phyloP scores from a whole-genome alignment of 1,140 invertebrate genomes.

The Pogonognathellus flavescens region DNA sequence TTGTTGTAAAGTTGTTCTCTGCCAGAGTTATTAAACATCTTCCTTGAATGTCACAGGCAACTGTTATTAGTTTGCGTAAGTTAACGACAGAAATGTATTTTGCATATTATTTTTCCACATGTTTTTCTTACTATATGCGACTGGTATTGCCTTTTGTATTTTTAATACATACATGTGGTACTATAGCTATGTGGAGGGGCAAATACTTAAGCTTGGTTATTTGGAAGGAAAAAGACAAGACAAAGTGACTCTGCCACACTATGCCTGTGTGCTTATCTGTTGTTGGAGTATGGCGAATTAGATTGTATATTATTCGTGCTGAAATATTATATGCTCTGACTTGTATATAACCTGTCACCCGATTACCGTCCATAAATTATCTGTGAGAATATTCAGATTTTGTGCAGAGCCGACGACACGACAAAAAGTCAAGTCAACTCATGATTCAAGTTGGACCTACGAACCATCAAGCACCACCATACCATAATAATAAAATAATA shows the following conservation, averaged over 20 bases:
- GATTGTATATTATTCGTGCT: not conserved
- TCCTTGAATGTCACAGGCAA: too few relatives aligned
- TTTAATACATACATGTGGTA: not conserved
- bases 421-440: not conserved
- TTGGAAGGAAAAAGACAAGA: not conserved
- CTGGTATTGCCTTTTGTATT: too few relatives aligned
- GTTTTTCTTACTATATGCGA: too few relatives aligned
- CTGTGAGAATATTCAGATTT: conserved; percentile 3
- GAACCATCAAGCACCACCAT: too few relatives aligned
- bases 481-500: too few relatives aligned
- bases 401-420: not conserved
- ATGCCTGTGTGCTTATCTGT: not conserved
- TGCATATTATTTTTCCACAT: too few relatives aligned
- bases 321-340: conserved; percentile 3
- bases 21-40: too few relatives aligned
- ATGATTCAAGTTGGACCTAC: not conserved
- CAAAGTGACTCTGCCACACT: not conserved
- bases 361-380: conserved; percentile 27
- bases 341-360: conserved; percentile 17
- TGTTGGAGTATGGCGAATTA: not conserved
- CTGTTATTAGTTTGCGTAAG: too few relatives aligned
- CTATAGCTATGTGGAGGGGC: not conserved
- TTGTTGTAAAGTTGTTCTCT: too few relatives aligned
- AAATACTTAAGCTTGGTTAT: not conserved
- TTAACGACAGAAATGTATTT: too few relatives aligned